Base-by-base conservation (phyloP, 2,113 vertebrate species). In the Halcyon malimbica region DNA sequence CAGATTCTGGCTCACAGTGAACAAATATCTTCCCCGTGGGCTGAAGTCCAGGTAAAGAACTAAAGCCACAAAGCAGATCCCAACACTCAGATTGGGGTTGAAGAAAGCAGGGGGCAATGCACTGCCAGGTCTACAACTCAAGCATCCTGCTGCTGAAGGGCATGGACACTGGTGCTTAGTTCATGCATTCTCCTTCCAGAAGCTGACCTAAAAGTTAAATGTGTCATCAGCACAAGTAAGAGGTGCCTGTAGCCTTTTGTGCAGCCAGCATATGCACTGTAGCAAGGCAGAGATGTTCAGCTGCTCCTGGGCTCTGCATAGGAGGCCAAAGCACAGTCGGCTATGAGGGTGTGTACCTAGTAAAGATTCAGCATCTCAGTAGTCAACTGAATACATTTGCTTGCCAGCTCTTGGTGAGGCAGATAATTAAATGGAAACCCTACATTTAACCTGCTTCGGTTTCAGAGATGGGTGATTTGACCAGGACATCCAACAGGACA, bases 1-100 rank as follows among this genome's bases (percentile, higher is more conserved):
- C 84, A 82, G 35, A 29, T 46, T 68, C 83, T 81, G 71, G 60
- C 60, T 94, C 42, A 79, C 11, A 25, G 29, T 89, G 75, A 88
- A 77, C 78, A 93, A 88, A 83, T 44, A 94, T 37, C 80, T 86
- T 62, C 19, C 53, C 67, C 42, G 16, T 44, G 29, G 42, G 46
- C 19, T 67, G 29, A 67, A 67, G 64, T 33, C 28, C 65, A 74
- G 92, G 48, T 69, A 68, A 17, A 70, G 92, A 69, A 18, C 46
- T 20, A 11, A 20, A 41, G 19, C 24, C 46, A 7, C 39, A 57
- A 56, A 74, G 53, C 54, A 62, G 75, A 33, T 44, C 39, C 11
- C 13, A 5, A 10, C 15, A 78, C 74, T 88, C 62, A 86, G 16
- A 4, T 2, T 3, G 5, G 13, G 29, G 16, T 29, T 85, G 42